These are phyloP conservation scores for Hydroisotoma schaefferi DNA, from an alignment of 2,888 invertebrate species.

Conservation along the genomic window DNA sequence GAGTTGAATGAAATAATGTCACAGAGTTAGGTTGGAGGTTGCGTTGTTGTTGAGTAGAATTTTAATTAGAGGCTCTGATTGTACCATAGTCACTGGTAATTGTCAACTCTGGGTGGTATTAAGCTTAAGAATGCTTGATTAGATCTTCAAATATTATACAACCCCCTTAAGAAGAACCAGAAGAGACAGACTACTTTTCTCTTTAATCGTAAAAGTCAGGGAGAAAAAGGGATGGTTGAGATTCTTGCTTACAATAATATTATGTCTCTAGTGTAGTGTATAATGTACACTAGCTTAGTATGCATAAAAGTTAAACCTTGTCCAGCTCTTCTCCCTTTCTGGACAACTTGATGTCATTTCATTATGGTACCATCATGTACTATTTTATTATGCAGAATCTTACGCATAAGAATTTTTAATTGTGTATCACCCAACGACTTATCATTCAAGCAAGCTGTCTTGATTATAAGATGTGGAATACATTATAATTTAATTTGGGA, in stretches of 20 bases:
- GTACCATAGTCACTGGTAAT: constrained; percentile 45
- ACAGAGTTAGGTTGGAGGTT: constrained; percentile 21
- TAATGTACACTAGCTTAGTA: no score
- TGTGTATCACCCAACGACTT: constrained; percentile 15
- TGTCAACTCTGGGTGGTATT: constrained; percentile 49
- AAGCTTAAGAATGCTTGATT: constrained; percentile 44
- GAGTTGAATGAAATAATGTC: constrained; percentile 40
- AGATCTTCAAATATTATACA: constrained; percentile 39
- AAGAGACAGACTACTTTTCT: constrained; percentile 20
- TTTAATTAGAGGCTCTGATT: constrained; percentile 45
- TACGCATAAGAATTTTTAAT: constrained; percentile 27
- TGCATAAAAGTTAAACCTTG: constrained; percentile 20
- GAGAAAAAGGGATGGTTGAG: constrained; percentile 11
- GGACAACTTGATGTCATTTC: constrained; percentile 22
- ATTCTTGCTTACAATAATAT: no score
- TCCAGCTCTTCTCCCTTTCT: no score
- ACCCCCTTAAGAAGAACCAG: constrained; percentile 14
- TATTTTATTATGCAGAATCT: constrained; percentile 21
- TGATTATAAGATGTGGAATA: constrained; percentile 1
- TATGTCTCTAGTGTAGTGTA: background rate
- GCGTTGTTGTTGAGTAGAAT: constrained; percentile 42
- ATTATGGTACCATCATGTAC: no score
- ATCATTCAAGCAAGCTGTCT: background rate
- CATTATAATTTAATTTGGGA: constrained; percentile 4
- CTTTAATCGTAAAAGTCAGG: constrained; percentile 33